Conservation (phyloP, 1,140 invertebrate genomes). For the Pygmarrhopalites habei region DNA sequence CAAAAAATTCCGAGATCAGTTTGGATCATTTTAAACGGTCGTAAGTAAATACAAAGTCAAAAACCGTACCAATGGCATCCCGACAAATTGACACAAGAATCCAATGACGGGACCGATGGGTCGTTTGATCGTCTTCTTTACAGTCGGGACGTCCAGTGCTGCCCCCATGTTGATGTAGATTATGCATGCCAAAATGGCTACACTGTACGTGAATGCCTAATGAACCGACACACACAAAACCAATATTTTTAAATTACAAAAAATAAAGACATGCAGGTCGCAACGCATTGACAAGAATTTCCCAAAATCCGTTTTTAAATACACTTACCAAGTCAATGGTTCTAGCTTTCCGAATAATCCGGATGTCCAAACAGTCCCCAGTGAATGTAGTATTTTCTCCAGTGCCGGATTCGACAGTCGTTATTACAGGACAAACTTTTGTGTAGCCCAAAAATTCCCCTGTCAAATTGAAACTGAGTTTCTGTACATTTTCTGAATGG, state of each 20-base stretch:
- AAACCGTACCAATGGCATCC: conserved; percentile 88
- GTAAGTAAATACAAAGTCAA: too few relatives aligned
- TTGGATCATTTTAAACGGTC: too few relatives aligned
- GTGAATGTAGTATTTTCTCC: not conserved
- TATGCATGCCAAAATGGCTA: conserved; percentile 69
- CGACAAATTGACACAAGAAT: conserved; percentile 71
- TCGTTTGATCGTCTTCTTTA: conserved; percentile 60
- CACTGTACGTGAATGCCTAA: conserved; percentile 66
- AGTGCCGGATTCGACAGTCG: conserved; percentile 23
- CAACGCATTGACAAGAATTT: too few relatives aligned
- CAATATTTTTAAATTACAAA: too few relatives aligned
- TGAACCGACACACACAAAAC: too few relatives aligned
- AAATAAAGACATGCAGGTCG: too few relatives aligned
- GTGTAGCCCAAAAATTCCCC: conserved; percentile 58
- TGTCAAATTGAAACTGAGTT: conserved; percentile 50
- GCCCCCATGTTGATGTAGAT: conserved; percentile 92
- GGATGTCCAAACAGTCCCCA: conserved; percentile 47
- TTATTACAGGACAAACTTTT: conserved; percentile 41
- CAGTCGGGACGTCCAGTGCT: conserved; percentile 68
- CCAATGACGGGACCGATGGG: conserved; percentile 80
- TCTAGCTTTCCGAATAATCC: conserved; percentile 55
- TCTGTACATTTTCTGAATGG: conserved; percentile 19
- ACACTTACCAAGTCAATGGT: too few relatives aligned
- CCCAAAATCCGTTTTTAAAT: too few relatives aligned
- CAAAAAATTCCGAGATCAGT: too few relatives aligned